Evolutionary conservation across 2,797 vertebrate species (phyloP).

Genomic region (Cynopterus sphinx): DNA sequence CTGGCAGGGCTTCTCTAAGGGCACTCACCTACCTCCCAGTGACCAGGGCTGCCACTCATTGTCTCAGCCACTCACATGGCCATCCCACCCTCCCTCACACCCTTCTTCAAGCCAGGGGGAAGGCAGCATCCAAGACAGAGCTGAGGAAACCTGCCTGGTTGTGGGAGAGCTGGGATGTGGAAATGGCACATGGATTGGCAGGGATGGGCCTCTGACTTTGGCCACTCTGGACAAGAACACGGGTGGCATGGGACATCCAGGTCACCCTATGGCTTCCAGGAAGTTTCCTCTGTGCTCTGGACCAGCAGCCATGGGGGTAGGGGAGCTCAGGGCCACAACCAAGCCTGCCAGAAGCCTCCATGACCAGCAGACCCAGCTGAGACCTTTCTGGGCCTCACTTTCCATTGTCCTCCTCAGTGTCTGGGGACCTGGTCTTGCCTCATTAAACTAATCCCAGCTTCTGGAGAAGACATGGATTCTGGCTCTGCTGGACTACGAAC

Average conservation of each 20-base stretch:
- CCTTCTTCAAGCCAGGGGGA: background rate
- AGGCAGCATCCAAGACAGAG: background rate
- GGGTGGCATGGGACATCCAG: background rate
- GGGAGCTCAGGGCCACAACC: background rate
- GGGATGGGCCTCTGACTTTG: background rate
- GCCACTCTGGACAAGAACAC: background rate
- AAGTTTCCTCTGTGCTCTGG: background rate
- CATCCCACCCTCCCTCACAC: background rate
- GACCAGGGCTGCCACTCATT: background rate
- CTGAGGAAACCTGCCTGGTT: background rate
- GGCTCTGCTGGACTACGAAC: fast-evolving
- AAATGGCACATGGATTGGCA: fast-evolving
- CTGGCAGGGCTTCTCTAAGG: background rate
- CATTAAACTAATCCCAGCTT: background rate
- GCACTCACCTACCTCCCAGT: background rate
- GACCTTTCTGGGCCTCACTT: background rate
- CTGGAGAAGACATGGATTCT: background rate
- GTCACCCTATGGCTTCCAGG: background rate
- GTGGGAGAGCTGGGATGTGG: background rate
- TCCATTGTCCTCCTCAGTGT: no score
- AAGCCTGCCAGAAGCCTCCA: background rate
- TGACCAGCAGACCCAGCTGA: background rate
- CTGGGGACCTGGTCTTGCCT: background rate
- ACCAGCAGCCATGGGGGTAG: background rate
- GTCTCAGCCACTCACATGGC: background rate